phyloP scores from a whole-genome alignment of 2,888 invertebrate species.

The Gryllus longicercus region DNA sequence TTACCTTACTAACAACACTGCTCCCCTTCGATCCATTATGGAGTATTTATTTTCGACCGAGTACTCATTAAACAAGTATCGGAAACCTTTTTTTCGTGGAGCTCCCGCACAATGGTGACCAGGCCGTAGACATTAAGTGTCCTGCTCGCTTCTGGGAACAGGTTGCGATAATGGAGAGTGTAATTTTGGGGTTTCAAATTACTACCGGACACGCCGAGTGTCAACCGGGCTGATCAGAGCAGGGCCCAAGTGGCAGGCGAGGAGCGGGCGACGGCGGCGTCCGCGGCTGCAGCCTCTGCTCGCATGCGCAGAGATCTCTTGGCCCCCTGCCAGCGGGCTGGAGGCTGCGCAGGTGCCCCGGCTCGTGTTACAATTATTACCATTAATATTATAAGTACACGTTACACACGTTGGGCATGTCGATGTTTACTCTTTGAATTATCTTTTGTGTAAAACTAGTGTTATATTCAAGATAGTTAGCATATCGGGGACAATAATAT shows the following conservation, averaged over 20 bases:
- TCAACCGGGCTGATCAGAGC: not conserved
- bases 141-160: not conserved
- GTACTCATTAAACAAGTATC: constrained; percentile 9
- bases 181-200: constrained; percentile 6
- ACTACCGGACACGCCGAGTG: constrained; percentile 17
- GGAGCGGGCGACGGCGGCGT: not conserved
- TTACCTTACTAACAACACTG: constrained; percentile 2
- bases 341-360: too few relatives aligned
- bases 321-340: too few relatives aligned
- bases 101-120: not conserved
- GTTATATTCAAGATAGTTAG: too few relatives aligned
- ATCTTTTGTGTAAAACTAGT: too few relatives aligned
- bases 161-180: not conserved
- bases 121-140: not conserved
- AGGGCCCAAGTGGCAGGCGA: not conserved
- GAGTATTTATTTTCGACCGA: not conserved
- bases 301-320: too few relatives aligned
- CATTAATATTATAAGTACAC: too few relatives aligned
- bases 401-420: too few relatives aligned
- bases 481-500: too few relatives aligned
- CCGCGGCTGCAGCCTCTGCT: not conserved
- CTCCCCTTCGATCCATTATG: not conserved
- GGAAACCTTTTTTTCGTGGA: not conserved
- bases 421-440: too few relatives aligned
- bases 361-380: too few relatives aligned